A percentile compares a stretch with the other conserved stretches of the same genome.
phyloP scores from a whole-genome alignment of 2,113 vertebrate genomes.

The Chlorodrepanis virens region DNA sequence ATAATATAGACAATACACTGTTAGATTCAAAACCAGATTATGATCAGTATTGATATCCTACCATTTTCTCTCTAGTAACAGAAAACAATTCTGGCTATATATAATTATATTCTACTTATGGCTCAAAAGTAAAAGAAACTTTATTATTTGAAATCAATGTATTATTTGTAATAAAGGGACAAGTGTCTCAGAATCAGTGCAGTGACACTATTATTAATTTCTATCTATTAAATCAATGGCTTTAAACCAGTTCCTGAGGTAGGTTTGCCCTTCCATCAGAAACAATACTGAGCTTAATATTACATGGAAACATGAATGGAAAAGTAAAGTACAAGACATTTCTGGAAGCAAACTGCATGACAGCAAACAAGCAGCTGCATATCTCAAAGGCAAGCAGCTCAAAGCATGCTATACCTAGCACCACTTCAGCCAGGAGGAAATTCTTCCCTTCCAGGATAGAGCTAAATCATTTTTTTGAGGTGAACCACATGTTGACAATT shows the following conservation, averaged over 20 bases:
- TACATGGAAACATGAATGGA: background rate
- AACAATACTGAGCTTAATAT: background rate
- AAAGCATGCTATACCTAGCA: background rate
- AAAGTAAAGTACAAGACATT: background rate
- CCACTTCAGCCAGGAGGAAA: background rate
- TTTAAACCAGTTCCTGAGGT: background rate
- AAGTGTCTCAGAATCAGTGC: background rate
- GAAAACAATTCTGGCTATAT: background rate
- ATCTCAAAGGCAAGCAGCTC: background rate
- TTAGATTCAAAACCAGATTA: background rate
- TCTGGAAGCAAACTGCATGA: background rate
- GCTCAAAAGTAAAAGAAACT: background rate
- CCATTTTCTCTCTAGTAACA: background rate
- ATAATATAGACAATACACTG: background rate
- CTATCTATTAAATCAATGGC: background rate
- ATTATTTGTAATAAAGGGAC: background rate
- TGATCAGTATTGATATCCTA: background rate
- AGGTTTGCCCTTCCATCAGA: background rate
- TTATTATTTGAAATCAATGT: background rate
- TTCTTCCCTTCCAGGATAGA: background rate
- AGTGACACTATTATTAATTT: background rate
- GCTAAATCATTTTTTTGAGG: background rate
- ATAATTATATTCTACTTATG: background rate
- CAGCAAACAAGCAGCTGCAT: background rate
- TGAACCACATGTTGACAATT: background rate